Evolutionary conservation across 2,797 vertebrate species (phyloP).

Genomic region (Sphenodon punctatus): DNA sequence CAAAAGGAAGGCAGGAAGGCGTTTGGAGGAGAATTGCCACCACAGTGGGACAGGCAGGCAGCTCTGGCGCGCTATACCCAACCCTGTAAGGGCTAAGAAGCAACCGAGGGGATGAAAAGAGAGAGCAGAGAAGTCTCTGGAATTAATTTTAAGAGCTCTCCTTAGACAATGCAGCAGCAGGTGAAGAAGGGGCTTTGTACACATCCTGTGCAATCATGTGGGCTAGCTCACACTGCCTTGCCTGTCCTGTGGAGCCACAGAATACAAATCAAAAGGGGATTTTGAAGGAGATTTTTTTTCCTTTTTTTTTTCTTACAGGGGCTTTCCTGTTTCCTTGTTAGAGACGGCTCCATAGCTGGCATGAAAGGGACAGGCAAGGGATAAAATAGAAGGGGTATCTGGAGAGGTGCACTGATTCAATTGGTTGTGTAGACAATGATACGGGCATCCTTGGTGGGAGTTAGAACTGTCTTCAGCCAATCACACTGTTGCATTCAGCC

Average conservation of each 20-base stretch:
- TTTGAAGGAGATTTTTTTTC: background rate
- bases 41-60: background rate
- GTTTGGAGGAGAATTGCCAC: background rate
- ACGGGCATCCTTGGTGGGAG: background rate
- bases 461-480: background rate
- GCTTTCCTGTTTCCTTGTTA: background rate
- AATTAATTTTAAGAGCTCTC: constrained; percentile 46
- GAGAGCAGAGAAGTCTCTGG: constrained; percentile 19
- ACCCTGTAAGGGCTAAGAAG: background rate
- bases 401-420: background rate
- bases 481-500: background rate
- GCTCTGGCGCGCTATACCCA: constrained; percentile 1
- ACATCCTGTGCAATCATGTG: constrained; percentile 29
- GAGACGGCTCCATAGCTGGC: background rate
- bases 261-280: background rate
- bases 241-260: background rate
- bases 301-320: background rate
- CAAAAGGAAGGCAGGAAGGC: background rate
- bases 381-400: background rate
- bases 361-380: background rate
- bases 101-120: constrained; percentile 42
- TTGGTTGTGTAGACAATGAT: background rate
- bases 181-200: constrained; percentile 1
- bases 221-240: constrained; percentile 13
- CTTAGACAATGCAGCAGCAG: constrained; percentile 16